These are phyloP conservation scores for Dicrurus megarhynchus DNA, from an alignment of 2,113 vertebrate species.

Conservation along the genomic window DNA sequence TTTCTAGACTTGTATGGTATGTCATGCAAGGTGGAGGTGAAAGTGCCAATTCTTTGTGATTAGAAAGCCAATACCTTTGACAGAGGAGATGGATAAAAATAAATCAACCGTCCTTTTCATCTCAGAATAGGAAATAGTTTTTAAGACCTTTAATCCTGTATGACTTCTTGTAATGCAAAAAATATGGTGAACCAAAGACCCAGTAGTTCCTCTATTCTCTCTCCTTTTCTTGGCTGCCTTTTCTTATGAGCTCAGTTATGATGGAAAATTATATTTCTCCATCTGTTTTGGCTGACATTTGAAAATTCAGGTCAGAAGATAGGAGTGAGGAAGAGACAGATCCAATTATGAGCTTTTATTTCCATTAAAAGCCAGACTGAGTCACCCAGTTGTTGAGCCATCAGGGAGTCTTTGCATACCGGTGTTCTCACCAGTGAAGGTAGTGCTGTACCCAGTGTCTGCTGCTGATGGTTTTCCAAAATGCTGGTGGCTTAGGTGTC, in stretches of 20 bases:
- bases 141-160: not conserved
- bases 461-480: not conserved
- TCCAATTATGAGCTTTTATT: not conserved
- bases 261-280: not conserved
- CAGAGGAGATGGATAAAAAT: not conserved
- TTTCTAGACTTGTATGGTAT: not conserved
- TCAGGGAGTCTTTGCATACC: not conserved
- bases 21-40: not conserved
- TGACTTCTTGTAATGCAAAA: not conserved
- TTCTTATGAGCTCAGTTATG: not conserved
- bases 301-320: not conserved
- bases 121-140: not conserved
- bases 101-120: not conserved
- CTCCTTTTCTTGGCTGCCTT: not conserved
- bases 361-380: not conserved
- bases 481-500: not conserved
- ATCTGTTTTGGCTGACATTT: not conserved
- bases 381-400: not conserved
- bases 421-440: not conserved
- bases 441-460: rapidly evolving
- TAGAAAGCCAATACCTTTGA: not conserved
- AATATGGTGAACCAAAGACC: not conserved
- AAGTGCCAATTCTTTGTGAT: not conserved
- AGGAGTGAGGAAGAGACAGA: not conserved
- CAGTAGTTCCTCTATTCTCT: not conserved